Evolutionary conservation across 2,113 vertebrate species (phyloP), one percentile per base, ranked within the genome.

Genomic region (Zingel zingel): DNA sequence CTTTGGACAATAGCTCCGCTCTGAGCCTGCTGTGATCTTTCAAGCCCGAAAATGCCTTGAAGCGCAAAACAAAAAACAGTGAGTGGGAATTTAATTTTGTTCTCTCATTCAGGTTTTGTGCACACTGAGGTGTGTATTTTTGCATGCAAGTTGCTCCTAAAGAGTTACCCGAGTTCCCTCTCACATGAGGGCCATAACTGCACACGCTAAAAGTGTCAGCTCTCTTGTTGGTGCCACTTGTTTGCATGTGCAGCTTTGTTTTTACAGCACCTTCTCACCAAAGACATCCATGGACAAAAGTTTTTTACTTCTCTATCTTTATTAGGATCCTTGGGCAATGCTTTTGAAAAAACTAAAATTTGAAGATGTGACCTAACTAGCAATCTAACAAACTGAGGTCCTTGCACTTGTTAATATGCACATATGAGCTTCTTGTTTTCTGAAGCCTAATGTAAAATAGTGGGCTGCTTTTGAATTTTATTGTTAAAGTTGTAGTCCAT

Each of bases 341-440:
- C 45, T 33, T 36, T 11, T 36, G 19, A 47, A 19, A 54, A 76
- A 36, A 51, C 16, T 53, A 1, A 13, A 18, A 50, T 5, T 6
- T 48, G 5, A 48, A 66, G 45, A 21, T 25, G 23, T 64, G 43
- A 63, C 45, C 59, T 51, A 61, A 21, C 15, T 71, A 14, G 9
- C 25, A 63, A 50, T 25, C 30, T 70, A 30, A 33, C 47, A 65
- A 57, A 77, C 2, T 61, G n/a, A 18, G 43, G 16, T 11, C 1
- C 25, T n/a, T 25, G 21, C n/a, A 57, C 6, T 25, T 74, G 14
- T 70, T 45, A 58, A 74, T 21, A n/a, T n/a, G n/a, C n/a, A n/a
- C 58, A 79, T 39, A 48, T 58, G 36, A 59, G 16, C 30, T 16
- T 21, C 23, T 74, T 64, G n/a, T 82, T 74, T 63, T 48, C n/a